Evolutionary conservation across 2,888 invertebrate genomes (phyloP), one percentile per base, ranked within the genome.

Genomic region (Chymomyza fuscimana): DNA sequence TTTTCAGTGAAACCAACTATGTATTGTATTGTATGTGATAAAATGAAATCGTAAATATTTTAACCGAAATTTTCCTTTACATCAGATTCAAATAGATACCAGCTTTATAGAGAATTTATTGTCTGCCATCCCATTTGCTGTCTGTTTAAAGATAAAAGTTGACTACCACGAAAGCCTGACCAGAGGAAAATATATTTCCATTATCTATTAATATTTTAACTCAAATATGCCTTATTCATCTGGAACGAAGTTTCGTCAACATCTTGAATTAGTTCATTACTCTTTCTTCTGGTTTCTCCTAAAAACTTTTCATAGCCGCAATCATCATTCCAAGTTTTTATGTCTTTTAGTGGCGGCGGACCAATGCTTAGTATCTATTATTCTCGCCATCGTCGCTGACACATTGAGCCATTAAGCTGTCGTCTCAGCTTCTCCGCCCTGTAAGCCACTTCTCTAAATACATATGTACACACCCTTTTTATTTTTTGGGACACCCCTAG

Each of bases 321-420:
- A 46, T 46, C 40, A 46, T 46, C 40, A 46, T 46, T 46, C 40
- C 10, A 12, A 46, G 40, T 46, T 46, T 46, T 46, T 46, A 46
- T 46, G 40, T 46, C 40, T 46, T 46, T 46, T 71, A 65, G 58
- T 51, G 36, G 65, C 6, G 4, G 32, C 32, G 32, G 7, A 5
- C 70, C 36, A 67, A 22, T 54, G 54, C 19, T 54, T 54, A 22
- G 16, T 54, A 22, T 54, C 22, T 54, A 64, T 71, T 78, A 76
- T 78, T 60, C 52, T 54, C 60, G 69, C 65, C 64, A 65, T 76
- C 65, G 64, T 56, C 71, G 69, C 71, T 76, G 78, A 79, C 76
- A 79, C 76, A 72, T 70, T 70, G 72, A 76, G 71, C 74, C 69
- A 67, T 22, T 74, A 65, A 76, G 74, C 66, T 63, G 66, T 62